Percentiles rank a stretch among this genome's conserved stretches.
These are phyloP conservation scores for Drosophila helvetica DNA, from an alignment of 2,888 invertebrate species.

Conservation along the genomic window DNA sequence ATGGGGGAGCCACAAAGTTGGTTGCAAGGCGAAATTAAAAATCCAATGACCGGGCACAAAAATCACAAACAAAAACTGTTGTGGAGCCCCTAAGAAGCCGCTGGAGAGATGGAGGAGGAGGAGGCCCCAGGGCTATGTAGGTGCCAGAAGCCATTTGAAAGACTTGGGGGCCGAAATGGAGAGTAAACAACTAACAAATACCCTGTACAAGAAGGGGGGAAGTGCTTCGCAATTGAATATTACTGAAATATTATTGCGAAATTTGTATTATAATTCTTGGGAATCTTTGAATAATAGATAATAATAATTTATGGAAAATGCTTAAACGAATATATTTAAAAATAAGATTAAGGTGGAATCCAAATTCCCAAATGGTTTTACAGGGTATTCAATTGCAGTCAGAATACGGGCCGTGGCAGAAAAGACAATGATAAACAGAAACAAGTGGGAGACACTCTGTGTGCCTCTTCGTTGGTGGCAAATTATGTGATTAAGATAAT, in stretches of 20 bases:
- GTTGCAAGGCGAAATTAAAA: constrained; percentile 30
- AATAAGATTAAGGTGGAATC: too few species aligned
- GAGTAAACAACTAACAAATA: constrained; percentile 7
- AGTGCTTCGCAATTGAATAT: not conserved
- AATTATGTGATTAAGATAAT: constrained; percentile 74
- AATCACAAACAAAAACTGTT: constrained; percentile 71
- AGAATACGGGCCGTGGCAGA: not conserved
- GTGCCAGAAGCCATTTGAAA: constrained; percentile 24
- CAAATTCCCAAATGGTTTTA: not conserved
- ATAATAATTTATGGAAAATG: not conserved
- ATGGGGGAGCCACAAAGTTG: constrained; percentile 13
- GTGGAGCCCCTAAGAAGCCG: constrained; percentile 16
- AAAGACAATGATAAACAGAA: constrained; percentile 3
- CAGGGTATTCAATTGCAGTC: not conserved
- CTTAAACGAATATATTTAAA: too few species aligned
- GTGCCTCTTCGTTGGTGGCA: constrained; percentile 53
- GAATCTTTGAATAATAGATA: not conserved
- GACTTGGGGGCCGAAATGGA: constrained; percentile 4
- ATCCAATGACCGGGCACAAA: constrained; percentile 63
- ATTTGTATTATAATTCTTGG: not conserved
- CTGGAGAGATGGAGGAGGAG: constrained; percentile 4
- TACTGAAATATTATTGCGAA: too few species aligned
- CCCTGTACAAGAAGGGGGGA: not conserved
- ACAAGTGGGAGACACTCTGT: constrained; percentile 26
- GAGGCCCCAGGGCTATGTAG: constrained; percentile 21